Evolutionary conservation across 23 tunicate genomes (phyloP).

Genomic region (Trididemnum clinides): DNA sequence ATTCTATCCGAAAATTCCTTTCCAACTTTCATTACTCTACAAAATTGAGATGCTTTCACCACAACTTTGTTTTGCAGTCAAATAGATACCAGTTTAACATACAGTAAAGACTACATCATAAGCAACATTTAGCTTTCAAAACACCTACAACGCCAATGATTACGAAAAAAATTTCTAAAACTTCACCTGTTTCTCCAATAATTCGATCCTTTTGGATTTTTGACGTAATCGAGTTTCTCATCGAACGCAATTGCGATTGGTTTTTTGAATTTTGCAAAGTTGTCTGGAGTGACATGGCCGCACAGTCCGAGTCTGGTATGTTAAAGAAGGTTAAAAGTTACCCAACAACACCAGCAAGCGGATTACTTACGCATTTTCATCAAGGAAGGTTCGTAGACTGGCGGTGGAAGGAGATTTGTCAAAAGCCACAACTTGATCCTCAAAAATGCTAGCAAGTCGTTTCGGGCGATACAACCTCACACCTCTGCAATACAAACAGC

Average conservation of each 20-base stretch:
- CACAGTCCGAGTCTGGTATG: constrained; percentile 62
- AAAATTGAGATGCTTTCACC: too few species aligned
- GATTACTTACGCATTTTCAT: constrained; percentile 62
- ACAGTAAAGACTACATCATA: background rate
- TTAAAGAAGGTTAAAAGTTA: background rate
- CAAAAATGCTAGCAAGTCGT: constrained; percentile 79
- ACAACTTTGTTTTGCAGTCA: too few species aligned
- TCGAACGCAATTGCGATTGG: constrained; percentile 79
- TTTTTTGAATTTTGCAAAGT: constrained; percentile 47
- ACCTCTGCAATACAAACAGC: constrained; percentile 6
- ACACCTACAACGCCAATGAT: background rate
- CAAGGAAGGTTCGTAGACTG: constrained; percentile 47
- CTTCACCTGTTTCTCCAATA: constrained; percentile 98
- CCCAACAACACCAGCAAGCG: background rate
- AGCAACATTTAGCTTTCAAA: background rate
- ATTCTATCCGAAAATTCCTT: constrained; percentile 52
- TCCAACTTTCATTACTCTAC: constrained; percentile 89
- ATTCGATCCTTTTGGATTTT: constrained; percentile 89
- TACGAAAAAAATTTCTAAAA: background rate
- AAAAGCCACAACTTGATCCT: constrained; percentile 38
- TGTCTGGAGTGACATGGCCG: constrained; percentile 68
- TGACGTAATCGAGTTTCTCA: constrained; percentile 74
- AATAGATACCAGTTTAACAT: too few species aligned
- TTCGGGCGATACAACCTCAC: constrained; percentile 80
- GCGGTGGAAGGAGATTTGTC: constrained; percentile 42